Conservation (phyloP, 2,113 vertebrate species). For the Psephotus haematonotus region DNA sequence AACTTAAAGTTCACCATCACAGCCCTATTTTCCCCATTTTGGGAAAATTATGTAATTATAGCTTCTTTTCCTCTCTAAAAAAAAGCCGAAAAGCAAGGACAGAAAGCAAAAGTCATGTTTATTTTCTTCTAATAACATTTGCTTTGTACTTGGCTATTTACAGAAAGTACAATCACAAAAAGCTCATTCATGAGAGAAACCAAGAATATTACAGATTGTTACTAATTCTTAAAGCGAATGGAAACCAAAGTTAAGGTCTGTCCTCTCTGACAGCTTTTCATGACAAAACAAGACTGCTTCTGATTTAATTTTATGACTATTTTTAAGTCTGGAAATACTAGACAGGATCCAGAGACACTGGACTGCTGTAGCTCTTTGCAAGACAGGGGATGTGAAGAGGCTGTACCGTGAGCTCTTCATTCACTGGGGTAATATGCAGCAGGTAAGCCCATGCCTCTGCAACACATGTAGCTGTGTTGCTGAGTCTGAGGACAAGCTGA, state of each 20-base stretch:
- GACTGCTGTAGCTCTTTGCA: not conserved
- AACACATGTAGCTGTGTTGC: accelerated
- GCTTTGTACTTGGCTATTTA: not conserved
- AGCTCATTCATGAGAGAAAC: not conserved
- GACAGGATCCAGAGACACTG: not conserved
- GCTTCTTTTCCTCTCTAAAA: not conserved
- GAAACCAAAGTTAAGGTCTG: not conserved
- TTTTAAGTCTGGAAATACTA: not conserved
- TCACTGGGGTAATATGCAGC: accelerated
- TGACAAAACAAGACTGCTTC: not conserved
- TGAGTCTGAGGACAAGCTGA: accelerated
- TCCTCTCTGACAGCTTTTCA: not conserved
- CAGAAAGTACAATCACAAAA: not conserved
- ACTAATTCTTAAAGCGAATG: not conserved
- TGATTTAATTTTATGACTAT: not conserved
- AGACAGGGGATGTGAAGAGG: not conserved
- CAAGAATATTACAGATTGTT: not conserved
- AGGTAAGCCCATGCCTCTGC: not conserved
- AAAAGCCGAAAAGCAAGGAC: not conserved
- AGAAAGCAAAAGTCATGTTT: not conserved
- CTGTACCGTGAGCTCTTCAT: not conserved
- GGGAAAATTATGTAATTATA: not conserved
- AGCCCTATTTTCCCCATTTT: not conserved
- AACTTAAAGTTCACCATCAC: not conserved
- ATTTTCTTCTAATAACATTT: not conserved